phyloP scores from a whole-genome alignment of 2,888 invertebrate genomes.

The Teleiodes luculella region DNA sequence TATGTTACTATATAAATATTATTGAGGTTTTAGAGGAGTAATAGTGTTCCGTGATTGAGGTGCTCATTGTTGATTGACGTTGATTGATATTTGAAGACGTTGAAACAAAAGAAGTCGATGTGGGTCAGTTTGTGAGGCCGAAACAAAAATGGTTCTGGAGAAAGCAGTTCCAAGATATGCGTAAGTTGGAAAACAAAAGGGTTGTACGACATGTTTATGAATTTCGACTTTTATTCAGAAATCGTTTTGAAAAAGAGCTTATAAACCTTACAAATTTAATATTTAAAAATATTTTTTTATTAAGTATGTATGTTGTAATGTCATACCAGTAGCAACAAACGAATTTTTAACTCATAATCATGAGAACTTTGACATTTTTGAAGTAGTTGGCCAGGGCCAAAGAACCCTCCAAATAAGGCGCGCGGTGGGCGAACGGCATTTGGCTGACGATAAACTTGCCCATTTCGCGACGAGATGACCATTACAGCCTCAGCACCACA shows the following conservation, averaged over 20 bases:
- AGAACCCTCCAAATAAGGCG: slow-evolving; percentile 49
- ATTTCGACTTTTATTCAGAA: no score
- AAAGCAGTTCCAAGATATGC: no score
- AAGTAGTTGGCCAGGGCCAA: slow-evolving; percentile 49
- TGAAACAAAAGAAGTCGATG: not conserved
- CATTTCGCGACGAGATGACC: slow-evolving; percentile 49
- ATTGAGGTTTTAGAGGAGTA: no score
- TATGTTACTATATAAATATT: slow-evolving; percentile 11
- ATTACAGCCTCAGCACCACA: slow-evolving; percentile 35
- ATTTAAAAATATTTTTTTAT: no score
- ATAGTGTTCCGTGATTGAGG: no score
- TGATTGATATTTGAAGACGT: not conserved
- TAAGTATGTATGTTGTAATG: not conserved
- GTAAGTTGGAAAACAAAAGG: not conserved
- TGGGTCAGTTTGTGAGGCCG: not conserved
- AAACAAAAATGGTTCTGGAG: not conserved
- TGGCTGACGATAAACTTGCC: slow-evolving; percentile 46
- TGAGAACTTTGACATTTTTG: slow-evolving; percentile 13
- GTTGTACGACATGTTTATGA: no score
- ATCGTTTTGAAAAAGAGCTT: no score
- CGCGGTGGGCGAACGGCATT: slow-evolving; percentile 68
- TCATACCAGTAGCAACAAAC: not conserved
- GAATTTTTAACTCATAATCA: slow-evolving; percentile 7
- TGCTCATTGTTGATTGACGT: not conserved
- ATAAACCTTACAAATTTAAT: no score